Evolutionary conservation across 2,888 invertebrate genomes (phyloP).

Genomic region (Rhagonycha fulva): DNA sequence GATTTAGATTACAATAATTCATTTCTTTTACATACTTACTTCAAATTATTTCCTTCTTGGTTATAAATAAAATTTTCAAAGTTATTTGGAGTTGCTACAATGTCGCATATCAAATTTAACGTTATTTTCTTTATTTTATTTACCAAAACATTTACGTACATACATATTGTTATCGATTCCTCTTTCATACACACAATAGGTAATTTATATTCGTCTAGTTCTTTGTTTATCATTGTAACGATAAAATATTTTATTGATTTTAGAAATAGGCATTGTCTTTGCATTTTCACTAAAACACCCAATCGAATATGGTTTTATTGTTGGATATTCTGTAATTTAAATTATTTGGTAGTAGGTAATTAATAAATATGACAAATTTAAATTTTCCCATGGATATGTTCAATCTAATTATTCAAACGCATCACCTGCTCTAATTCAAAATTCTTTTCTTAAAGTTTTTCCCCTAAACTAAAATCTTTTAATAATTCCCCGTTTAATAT

Average conservation of each 20-base stretch:
- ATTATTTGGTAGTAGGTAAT: not conserved
- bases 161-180: not conserved
- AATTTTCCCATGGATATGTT: constrained; percentile 16
- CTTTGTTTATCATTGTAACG: not conserved
- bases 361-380: not conserved
- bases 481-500: constrained; percentile 32
- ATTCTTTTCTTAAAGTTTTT: constrained; percentile 25
- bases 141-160: constrained; percentile 6
- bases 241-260: not conserved
- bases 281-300: not conserved
- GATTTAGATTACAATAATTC: not conserved
- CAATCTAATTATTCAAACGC: constrained; percentile 6
- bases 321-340: not conserved
- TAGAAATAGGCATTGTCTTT: not conserved
- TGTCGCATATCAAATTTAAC: constrained; percentile 1
- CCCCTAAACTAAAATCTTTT: constrained; percentile 32
- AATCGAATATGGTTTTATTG: not conserved
- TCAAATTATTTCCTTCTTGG: not conserved
- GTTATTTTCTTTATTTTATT: constrained; percentile 6
- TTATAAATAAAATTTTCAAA: not conserved
- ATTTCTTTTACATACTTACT: not conserved
- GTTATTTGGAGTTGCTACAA: not conserved
- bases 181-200: not conserved
- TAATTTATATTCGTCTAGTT: not conserved
- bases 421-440: constrained; percentile 28